phyloP scores from a whole-genome alignment of 2,113 vertebrate genomes.

The Phyllostomus hastatus region DNA sequence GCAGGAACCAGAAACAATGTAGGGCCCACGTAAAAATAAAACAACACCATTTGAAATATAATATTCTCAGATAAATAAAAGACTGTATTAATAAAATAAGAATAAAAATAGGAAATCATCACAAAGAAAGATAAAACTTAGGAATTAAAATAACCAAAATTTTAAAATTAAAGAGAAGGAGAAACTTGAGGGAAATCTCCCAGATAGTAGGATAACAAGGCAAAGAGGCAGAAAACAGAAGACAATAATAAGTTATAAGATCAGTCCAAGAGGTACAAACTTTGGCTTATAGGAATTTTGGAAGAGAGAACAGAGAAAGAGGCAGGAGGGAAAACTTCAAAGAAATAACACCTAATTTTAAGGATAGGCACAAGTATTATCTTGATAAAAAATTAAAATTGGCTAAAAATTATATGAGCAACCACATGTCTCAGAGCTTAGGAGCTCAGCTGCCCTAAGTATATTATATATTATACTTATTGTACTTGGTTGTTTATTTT shows the following conservation, averaged over 20 bases:
- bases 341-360: background rate
- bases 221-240: constrained; percentile 9
- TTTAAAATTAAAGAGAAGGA: background rate
- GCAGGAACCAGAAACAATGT: background rate
- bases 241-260: background rate
- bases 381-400: background rate
- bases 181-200: background rate
- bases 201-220: background rate
- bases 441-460: background rate
- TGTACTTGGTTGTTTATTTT: background rate
- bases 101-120: background rate
- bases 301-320: background rate
- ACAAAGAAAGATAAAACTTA: background rate
- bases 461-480: background rate
- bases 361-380: background rate
- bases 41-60: background rate
- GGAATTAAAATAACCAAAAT: background rate
- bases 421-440: background rate
- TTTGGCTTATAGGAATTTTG: background rate
- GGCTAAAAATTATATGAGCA: background rate
- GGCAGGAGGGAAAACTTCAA: background rate
- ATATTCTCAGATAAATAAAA: background rate
- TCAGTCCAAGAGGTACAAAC: background rate
- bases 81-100: background rate
- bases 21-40: background rate